Conservation (phyloP, 2,888 invertebrate genomes). For the Stomorhina lunata region DNA sequence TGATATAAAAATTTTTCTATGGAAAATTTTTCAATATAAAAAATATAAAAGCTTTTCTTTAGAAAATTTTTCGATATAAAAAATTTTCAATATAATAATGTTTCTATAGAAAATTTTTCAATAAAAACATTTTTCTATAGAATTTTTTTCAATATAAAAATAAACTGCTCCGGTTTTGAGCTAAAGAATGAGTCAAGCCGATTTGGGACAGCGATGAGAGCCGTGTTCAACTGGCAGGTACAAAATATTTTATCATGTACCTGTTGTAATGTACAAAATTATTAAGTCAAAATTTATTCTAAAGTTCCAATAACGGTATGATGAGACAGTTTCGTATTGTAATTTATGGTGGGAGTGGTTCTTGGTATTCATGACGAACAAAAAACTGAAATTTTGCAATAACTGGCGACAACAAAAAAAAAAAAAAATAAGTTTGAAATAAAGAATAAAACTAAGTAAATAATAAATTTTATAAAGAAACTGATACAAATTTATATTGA, state of each 20-base stretch:
- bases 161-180: too few relatives aligned
- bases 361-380: slow-evolving; percentile 51
- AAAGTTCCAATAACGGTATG: slow-evolving; percentile 59
- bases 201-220: too few relatives aligned
- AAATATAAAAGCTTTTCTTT: too few relatives aligned
- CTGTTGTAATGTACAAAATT: slow-evolving; percentile 10
- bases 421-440: slow-evolving; percentile 23
- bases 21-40: too few relatives aligned
- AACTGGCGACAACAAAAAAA: slow-evolving; percentile 41
- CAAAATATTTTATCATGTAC: not conserved
- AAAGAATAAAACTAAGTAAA: slow-evolving; percentile 34
- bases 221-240: too few relatives aligned
- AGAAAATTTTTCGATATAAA: too few relatives aligned
- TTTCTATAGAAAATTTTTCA: too few relatives aligned
- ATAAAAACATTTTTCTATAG: too few relatives aligned
- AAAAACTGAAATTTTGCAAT: slow-evolving; percentile 49
- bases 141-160: too few relatives aligned
- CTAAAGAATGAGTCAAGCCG: too few relatives aligned
- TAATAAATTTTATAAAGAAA: slow-evolving; percentile 12
- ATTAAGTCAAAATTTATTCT: slow-evolving; percentile 39
- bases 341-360: slow-evolving; percentile 47
- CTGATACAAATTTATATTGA: slow-evolving; percentile 16
- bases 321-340: slow-evolving; percentile 38
- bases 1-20: too few relatives aligned
- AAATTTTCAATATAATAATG: too few relatives aligned